These are phyloP conservation scores for Apis florea DNA, from an alignment of 1,140 invertebrate species.

Conservation along the genomic window DNA sequence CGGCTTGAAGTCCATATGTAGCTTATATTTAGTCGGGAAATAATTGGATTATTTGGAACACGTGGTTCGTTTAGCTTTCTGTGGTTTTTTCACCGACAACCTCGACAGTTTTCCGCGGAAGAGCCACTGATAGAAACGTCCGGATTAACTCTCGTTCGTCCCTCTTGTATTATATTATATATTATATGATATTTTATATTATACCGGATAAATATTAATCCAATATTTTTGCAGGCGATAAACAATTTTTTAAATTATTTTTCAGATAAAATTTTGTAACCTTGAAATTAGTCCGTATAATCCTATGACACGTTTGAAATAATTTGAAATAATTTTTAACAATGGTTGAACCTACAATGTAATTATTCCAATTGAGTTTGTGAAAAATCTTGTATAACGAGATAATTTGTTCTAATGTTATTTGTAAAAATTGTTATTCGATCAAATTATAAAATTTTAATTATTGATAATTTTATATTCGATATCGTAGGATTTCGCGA, in stretches of 20 bases:
- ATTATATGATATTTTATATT: too few relatives aligned
- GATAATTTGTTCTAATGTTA: background rate
- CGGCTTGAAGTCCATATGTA: background rate
- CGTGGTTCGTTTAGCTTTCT: slow-evolving; percentile 1
- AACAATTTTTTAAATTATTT: too few relatives aligned
- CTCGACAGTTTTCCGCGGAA: background rate
- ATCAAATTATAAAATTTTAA: too few relatives aligned
- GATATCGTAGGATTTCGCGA: too few relatives aligned
- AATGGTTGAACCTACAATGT: background rate
- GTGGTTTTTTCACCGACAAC: slow-evolving; percentile 1
- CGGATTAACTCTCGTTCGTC: background rate
- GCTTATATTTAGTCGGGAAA: slow-evolving; percentile 21
- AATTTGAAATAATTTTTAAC: background rate
- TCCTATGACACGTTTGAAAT: background rate
- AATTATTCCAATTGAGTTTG: background rate
- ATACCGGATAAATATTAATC: too few relatives aligned
- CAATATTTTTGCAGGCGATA: too few relatives aligned
- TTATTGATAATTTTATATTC: too few relatives aligned
- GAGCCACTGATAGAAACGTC: background rate
- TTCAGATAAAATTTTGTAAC: too few relatives aligned
- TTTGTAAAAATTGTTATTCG: background rate
- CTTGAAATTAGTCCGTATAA: too few relatives aligned
- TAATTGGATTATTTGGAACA: slow-evolving; percentile 46
- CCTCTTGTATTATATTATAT: too few relatives aligned
- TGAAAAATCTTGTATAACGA: background rate